phyloP scores from a whole-genome alignment of 92 coral and sea anemone species.

The Actinostola sp. region DNA sequence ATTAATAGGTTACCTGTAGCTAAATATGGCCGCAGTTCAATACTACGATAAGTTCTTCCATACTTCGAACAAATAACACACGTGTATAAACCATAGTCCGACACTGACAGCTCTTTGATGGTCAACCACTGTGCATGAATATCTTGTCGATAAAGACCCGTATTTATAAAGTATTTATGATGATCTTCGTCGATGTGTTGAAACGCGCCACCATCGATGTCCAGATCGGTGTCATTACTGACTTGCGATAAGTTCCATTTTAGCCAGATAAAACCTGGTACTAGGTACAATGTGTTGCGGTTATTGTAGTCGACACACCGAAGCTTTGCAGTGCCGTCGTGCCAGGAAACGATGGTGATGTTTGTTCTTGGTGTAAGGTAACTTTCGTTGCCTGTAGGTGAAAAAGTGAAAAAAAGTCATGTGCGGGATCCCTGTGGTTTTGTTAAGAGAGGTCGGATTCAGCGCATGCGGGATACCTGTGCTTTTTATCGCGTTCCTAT shows the following conservation, averaged over 20 bases:
- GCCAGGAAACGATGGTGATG: conserved; percentile 16
- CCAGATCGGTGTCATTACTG: not conserved
- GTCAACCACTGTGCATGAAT: conserved; percentile 48
- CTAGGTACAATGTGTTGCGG: not conserved
- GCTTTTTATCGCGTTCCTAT: too few species aligned
- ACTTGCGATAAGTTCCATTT: conserved; percentile 9
- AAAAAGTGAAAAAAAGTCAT: not conserved
- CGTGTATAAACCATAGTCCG: conserved; percentile 58
- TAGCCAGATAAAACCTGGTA: conserved; percentile 22
- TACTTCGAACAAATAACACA: conserved; percentile 64
- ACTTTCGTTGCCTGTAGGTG: conserved; percentile 10
- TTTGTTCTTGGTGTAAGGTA: conserved; percentile 10
- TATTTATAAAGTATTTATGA: conserved; percentile 1
- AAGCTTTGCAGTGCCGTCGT: not conserved
- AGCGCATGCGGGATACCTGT: too few species aligned
- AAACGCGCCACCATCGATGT: conserved; percentile 23
- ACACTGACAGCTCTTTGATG: conserved; percentile 36
- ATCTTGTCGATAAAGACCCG: conserved; percentile 2
- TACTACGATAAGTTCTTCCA: conserved; percentile 55
- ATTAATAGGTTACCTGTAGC: not conserved
- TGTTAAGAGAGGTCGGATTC: too few species aligned
- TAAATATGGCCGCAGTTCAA: not conserved
- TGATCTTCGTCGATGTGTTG: conserved; percentile 3
- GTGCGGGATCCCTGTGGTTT: too few species aligned
- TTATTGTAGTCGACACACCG: conserved; percentile 31